Base-by-base conservation (phyloP, 2,113 vertebrate genomes). In the Chaetorhynchus papuensis region DNA sequence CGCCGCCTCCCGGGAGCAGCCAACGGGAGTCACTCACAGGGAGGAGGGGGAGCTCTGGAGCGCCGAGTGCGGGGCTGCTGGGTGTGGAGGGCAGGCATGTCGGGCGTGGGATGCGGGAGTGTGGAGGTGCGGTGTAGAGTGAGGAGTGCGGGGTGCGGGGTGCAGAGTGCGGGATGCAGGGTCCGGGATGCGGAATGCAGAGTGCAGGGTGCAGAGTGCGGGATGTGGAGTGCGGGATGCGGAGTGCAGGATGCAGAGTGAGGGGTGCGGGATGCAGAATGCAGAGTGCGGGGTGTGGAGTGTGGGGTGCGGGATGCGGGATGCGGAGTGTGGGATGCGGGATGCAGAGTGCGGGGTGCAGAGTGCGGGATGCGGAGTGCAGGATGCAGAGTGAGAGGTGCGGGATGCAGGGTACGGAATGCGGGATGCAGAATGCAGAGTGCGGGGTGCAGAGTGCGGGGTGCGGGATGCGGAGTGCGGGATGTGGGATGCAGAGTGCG, bases 391-490 rank as follows among this genome's bases (percentile, higher is more conserved):
- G 2, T 7, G 15, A 1, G 15, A 44, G 4, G 8, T 28, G 31
- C 1, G 0, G 22, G 9, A 10, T 20, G 13, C 5, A 6, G 44
- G 8, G 5, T n/a, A 31, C 3, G 1, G 52, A 20, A 2, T 1
- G 35, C 2, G 1, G 28, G 3, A 1, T 26, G 28, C 2, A 2
- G 28, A 7, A 3, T 50, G 28, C 2, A 1, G 28, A 12, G 4
- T 3, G 53, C 3, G 8, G 17, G 12, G 1, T 11, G 64, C 31
- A 8, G 54, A 20, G 10, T 33, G 28, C 4, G 4, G 37, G 7
- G 6, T 16, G 41, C 7, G 9, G 39, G 6, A 3, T 63, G 27
- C 18, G 2, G 30, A 12, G 5, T 8, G 41, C 15, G 2, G 1
- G 28, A 7, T 6, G n/a, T 1, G 15, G 44, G 12, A 3, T 45